phyloP scores from a whole-genome alignment of 2,113 vertebrate genomes.

The Stomatorhinus ivindoensis region DNA sequence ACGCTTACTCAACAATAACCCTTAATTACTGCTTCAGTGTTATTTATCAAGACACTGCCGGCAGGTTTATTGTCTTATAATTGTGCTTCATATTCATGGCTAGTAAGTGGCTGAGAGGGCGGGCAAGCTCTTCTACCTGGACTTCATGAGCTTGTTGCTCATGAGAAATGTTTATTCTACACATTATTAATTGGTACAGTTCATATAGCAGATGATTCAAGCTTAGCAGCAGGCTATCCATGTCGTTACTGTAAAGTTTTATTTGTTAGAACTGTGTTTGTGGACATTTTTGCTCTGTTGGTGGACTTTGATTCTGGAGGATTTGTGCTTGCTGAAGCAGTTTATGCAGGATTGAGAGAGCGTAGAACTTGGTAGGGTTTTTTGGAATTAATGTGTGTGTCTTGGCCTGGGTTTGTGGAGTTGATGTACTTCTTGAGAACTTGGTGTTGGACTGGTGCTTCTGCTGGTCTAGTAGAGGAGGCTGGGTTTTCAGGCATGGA shows the following conservation, averaged over 20 bases:
- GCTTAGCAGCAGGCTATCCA: not conserved
- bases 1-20: not conserved
- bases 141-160: not conserved
- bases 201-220: not conserved
- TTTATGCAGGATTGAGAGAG: not conserved
- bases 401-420: not conserved
- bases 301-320: not conserved
- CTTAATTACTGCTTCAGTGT: constrained; percentile 1
- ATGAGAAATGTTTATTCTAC: not conserved
- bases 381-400: not conserved
- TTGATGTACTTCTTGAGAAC: not conserved
- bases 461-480: not conserved
- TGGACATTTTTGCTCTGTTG: not conserved
- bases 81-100: constrained; percentile 5
- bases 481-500: not conserved
- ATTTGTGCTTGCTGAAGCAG: not conserved
- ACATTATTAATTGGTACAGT: not conserved
- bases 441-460: not conserved
- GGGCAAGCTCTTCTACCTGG: not conserved
- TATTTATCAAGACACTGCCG: not conserved
- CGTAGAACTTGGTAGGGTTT: not conserved
- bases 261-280: not conserved
- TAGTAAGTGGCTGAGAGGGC: not conserved
- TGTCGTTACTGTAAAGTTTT: not conserved
- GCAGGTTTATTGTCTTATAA: not conserved